Conservation (phyloP, 2,113 vertebrate genomes). For the Martes martes region DNA sequence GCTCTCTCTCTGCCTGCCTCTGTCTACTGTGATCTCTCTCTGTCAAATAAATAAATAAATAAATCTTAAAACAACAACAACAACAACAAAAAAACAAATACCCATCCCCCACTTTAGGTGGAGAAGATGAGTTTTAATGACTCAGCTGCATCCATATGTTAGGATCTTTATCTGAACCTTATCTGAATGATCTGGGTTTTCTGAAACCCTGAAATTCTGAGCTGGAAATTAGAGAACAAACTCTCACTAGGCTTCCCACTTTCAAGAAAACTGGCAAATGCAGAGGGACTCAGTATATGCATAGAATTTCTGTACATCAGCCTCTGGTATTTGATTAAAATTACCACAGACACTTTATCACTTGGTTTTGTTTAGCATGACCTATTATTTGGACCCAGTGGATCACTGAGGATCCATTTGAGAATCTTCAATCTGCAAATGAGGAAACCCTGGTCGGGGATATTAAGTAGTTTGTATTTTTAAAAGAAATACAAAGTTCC, state of each 20-base stretch:
- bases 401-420: background rate
- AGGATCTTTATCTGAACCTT: slow-evolving; percentile 15
- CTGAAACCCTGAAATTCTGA: background rate
- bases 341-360: background rate
- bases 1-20: too few relatives aligned
- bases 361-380: background rate
- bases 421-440: background rate
- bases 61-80: too few relatives aligned
- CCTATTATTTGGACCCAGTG: background rate
- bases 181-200: background rate
- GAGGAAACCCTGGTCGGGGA: background rate
- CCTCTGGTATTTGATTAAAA: slow-evolving; percentile 14
- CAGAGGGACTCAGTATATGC: background rate
- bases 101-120: background rate
- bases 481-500: too few relatives aligned
- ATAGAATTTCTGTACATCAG: background rate
- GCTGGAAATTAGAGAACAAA: background rate
- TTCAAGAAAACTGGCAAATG: background rate
- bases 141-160: background rate
- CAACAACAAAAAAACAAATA: background rate
- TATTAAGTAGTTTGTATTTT: background rate
- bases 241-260: background rate
- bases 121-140: background rate
- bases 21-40: too few relatives aligned
- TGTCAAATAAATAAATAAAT: too few relatives aligned